Evolutionary conservation across 1,140 invertebrate genomes (phyloP).

Genomic region (Ips nitidus): DNA sequence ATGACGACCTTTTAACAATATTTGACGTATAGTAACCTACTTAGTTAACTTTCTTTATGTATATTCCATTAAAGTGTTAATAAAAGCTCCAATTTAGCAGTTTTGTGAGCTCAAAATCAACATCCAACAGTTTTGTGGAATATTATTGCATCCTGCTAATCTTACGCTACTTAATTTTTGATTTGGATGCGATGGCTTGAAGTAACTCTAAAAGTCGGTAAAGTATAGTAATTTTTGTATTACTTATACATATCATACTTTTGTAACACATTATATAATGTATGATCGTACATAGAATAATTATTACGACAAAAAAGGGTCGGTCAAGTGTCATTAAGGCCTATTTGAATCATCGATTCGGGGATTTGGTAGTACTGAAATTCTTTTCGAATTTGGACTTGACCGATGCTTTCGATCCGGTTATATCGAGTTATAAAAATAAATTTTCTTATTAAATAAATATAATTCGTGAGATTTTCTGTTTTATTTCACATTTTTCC

Average conservation of each 20-base stretch:
- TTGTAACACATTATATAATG: conserved; percentile 10
- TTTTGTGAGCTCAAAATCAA: background rate
- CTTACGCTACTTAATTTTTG: conserved; percentile 2
- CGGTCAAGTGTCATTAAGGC: background rate
- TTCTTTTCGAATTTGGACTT: background rate
- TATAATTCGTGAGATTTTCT: conserved; percentile 8
- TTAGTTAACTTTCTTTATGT: background rate
- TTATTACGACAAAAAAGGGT: background rate
- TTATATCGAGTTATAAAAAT: conserved; percentile 14
- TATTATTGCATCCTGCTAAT: background rate
- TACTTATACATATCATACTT: conserved; percentile 22
- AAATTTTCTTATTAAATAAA: conserved; percentile 28
- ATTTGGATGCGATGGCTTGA: conserved; percentile 21
- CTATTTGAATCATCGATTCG: background rate
- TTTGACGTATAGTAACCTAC: background rate
- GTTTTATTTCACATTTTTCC: conserved; percentile 7
- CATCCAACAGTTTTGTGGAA: background rate
- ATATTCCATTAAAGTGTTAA: no score
- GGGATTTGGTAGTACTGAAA: conserved; percentile 6
- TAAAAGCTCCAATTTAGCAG: conserved; percentile 5
- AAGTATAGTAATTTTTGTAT: conserved; percentile 6
- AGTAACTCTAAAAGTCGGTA: background rate
- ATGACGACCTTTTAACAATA: conserved; percentile 2
- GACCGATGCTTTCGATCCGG: background rate
- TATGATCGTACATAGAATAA: no score